Evolutionary conservation across 2,113 vertebrate species (phyloP).

Genomic region (Hiodon alosoides): DNA sequence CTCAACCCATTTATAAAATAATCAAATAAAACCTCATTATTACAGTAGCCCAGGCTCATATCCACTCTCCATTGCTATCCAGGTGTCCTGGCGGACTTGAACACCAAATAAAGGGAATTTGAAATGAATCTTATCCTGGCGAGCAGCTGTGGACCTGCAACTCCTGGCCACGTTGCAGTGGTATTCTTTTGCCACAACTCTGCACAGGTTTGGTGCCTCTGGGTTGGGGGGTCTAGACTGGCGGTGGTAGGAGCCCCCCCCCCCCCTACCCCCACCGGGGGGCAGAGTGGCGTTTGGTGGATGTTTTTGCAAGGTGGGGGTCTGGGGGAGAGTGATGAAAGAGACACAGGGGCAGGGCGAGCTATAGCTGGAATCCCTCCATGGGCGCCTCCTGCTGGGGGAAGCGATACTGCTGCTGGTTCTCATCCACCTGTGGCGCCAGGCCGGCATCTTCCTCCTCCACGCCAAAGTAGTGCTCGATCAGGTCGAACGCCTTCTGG

Average conservation of each 20-base stretch:
- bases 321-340: neutral
- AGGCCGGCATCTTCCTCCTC: conserved; percentile 83
- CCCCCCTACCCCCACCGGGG: neutral
- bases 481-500: conserved; percentile 96
- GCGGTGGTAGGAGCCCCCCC: neutral
- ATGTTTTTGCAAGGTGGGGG: neutral
- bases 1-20: too few relatives aligned
- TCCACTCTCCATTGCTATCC: too few relatives aligned
- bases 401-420: conserved; percentile 95
- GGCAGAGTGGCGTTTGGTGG: neutral
- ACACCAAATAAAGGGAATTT: too few relatives aligned
- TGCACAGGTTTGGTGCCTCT: neutral
- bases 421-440: conserved; percentile 88
- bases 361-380: conserved; percentile 96
- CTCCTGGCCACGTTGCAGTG: too few relatives aligned
- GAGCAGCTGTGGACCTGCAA: too few relatives aligned
- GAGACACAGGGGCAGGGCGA: conserved; percentile 31
- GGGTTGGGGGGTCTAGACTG: neutral
- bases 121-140: too few relatives aligned
- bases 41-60: too few relatives aligned
- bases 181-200: neutral
- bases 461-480: conserved; percentile 95
- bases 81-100: too few relatives aligned
- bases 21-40: too few relatives aligned
- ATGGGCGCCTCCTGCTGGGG: conserved; percentile 91